Conservation (phyloP, 2,113 vertebrate genomes). For the Eidolon helvum region DNA sequence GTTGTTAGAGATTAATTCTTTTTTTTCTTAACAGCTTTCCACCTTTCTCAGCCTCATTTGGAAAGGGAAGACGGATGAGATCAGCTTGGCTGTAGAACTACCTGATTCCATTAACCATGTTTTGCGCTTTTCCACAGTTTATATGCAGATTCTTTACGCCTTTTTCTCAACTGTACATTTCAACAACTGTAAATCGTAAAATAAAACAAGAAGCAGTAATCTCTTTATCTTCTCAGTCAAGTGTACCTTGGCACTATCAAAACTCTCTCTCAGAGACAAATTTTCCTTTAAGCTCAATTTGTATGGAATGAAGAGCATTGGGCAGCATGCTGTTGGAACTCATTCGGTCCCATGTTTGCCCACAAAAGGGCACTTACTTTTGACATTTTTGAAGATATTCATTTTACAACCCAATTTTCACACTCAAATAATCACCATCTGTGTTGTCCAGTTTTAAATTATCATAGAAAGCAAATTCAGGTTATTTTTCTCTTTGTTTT, state of each 20-base stretch:
- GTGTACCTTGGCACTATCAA: background rate
- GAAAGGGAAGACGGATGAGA: background rate
- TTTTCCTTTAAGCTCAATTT: slow-evolving; percentile 58
- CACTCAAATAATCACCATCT: slow-evolving; percentile 77
- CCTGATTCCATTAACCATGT: background rate
- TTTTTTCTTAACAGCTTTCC: background rate
- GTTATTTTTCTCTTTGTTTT: background rate
- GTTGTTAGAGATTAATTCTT: background rate
- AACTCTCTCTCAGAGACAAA: slow-evolving; percentile 39
- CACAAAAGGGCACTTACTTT: slow-evolving; percentile 74
- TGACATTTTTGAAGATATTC: slow-evolving; percentile 76
- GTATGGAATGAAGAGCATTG: slow-evolving; percentile 39
- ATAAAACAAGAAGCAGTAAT: background rate
- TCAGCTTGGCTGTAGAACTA: background rate
- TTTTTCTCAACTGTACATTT: background rate
- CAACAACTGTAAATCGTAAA: background rate
- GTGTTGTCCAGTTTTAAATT: slow-evolving; percentile 55
- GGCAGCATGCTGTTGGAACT: slow-evolving; percentile 43
- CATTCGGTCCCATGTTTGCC: slow-evolving; percentile 67
- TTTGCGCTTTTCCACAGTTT: background rate
- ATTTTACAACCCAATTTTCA: slow-evolving; percentile 71
- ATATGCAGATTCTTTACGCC: background rate
- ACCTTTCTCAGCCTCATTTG: background rate
- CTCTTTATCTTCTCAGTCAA: slow-evolving; percentile 17
- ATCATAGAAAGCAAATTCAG: background rate